These are phyloP conservation scores for Pogonophryne albipinna DNA, from an alignment of 2,797 vertebrate species.

Conservation along the genomic window DNA sequence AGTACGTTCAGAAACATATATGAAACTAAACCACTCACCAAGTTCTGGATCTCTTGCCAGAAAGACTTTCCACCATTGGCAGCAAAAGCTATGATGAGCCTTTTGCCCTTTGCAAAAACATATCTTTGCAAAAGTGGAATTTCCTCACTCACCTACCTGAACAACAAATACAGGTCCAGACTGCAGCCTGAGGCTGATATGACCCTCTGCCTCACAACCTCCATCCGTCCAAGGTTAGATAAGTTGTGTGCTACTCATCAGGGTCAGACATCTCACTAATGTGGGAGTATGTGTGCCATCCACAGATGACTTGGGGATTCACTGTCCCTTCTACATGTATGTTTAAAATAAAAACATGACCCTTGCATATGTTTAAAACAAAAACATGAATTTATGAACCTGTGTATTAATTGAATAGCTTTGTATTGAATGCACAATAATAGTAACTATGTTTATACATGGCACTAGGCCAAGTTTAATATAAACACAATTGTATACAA, in stretches of 20 bases:
- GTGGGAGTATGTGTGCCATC: not conserved
- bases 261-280: not conserved
- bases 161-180: not conserved
- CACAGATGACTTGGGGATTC: not conserved
- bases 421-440: no score
- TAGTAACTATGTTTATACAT: no score
- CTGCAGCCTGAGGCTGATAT: not conserved
- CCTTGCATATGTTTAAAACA: not conserved
- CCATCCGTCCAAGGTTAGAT: not conserved
- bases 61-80: constrained; percentile 21
- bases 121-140: constrained; percentile 4
- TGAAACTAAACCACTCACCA: constrained; percentile 22
- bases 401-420: no score
- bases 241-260: not conserved
- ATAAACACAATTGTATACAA: not conserved
- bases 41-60: constrained; percentile 31
- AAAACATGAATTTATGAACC: no score
- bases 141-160: not conserved
- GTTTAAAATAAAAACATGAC: not conserved
- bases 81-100: constrained; percentile 16
- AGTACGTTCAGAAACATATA: constrained; percentile 17
- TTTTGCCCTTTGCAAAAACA: constrained; percentile 14
- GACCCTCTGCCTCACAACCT: not conserved
- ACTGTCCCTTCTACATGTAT: not conserved
- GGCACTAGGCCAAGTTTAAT: no score